These are phyloP conservation scores for Agrypnia vestita DNA, from an alignment of 1,140 invertebrate genomes.

Conservation along the genomic window DNA sequence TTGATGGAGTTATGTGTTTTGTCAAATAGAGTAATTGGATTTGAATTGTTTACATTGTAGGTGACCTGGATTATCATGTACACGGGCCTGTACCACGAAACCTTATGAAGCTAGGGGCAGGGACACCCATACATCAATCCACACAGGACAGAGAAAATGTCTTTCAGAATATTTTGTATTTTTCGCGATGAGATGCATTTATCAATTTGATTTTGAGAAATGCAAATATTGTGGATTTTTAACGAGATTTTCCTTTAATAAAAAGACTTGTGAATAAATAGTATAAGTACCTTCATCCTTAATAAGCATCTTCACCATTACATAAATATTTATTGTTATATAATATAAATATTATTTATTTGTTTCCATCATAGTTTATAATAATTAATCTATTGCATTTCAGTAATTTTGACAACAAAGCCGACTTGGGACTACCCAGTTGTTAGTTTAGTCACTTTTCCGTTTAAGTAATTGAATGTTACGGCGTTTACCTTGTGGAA, in stretches of 20 bases:
- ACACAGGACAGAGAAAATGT: neutral
- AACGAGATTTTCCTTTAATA: neutral
- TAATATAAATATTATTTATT: constrained; percentile 33
- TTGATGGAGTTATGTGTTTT: too few species aligned
- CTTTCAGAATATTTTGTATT: constrained; percentile 19
- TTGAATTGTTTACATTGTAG: constrained; percentile 69
- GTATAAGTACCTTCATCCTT: constrained; percentile 3
- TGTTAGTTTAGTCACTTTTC: too few species aligned
- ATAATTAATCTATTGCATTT: constrained; percentile 15
- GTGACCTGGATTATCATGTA: constrained; percentile 96
- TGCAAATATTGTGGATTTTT: neutral
- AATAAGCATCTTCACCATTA: constrained; percentile 11
- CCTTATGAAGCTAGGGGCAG: constrained; percentile 51
- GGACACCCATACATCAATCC: too few species aligned
- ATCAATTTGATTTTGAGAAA: constrained; percentile 14
- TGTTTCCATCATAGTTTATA: neutral
- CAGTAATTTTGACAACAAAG: too few species aligned
- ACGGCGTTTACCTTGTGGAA: too few species aligned
- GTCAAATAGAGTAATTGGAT: neutral
- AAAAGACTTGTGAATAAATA: constrained; percentile 49
- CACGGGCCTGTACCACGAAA: constrained; percentile 84
- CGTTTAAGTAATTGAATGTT: too few species aligned
- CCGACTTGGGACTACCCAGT: too few species aligned
- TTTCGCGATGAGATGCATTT: constrained; percentile 8
- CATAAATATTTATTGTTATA: constrained; percentile 31